phyloP scores from a whole-genome alignment of 2,797 vertebrate species.

The Adelosebastes latens region DNA sequence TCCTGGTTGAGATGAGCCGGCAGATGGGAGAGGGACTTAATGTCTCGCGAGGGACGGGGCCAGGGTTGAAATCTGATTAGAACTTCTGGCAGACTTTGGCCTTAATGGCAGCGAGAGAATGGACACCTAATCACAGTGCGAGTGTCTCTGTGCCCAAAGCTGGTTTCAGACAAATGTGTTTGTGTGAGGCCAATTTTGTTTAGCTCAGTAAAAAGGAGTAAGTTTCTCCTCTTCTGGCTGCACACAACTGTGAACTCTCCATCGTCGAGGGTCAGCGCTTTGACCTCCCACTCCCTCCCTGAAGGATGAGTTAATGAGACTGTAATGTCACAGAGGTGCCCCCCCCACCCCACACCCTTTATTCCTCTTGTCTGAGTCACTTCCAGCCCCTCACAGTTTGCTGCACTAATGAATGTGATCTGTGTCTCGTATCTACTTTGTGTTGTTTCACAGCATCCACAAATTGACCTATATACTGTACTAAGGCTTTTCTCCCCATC shows the following conservation, averaged over 20 bases:
- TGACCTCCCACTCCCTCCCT: slow-evolving; percentile 36
- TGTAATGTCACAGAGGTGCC: slow-evolving; percentile 48
- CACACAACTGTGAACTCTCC: slow-evolving; percentile 16
- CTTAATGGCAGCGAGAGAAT: slow-evolving; percentile 18
- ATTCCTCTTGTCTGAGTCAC: slow-evolving; percentile 29
- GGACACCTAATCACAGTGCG: slow-evolving; percentile 10
- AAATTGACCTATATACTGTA: slow-evolving; percentile 47
- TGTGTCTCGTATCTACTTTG: slow-evolving; percentile 33
- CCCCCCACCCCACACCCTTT: neutral
- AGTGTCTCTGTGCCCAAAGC: slow-evolving; percentile 7
- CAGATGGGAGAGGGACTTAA: slow-evolving; percentile 72
- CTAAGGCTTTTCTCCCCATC: neutral
- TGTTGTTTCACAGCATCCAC: slow-evolving; percentile 32
- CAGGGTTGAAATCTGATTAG: slow-evolving; percentile 68
- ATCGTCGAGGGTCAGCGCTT: slow-evolving; percentile 18
- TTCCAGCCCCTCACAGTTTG: slow-evolving; percentile 32
- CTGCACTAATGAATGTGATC: slow-evolving; percentile 51
- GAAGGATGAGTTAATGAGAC: slow-evolving; percentile 53
- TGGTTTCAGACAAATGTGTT: slow-evolving; percentile 5
- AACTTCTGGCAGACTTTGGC: slow-evolving; percentile 52
- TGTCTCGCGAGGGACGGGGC: slow-evolving; percentile 54
- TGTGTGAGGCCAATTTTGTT: neutral
- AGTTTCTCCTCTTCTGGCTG: slow-evolving; percentile 1
- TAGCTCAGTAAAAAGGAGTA: neutral
- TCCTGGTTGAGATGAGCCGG: slow-evolving; percentile 36